Percentiles rank a stretch among this genome's conserved stretches.
Conservation (phyloP, 2,888 invertebrate genomes). For the Epinotia ramella region DNA sequence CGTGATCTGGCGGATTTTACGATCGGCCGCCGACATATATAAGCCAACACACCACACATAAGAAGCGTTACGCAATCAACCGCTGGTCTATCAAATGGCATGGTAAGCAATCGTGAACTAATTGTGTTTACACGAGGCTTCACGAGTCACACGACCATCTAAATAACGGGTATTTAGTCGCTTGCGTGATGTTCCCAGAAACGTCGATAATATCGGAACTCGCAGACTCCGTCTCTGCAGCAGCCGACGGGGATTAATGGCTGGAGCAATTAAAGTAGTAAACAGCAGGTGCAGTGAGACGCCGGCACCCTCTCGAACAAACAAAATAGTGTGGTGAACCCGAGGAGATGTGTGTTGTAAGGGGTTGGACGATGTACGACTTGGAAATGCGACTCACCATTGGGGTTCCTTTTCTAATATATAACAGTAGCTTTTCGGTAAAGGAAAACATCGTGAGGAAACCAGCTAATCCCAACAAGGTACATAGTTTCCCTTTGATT, state of each 20-base stretch:
- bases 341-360: conserved; percentile 47
- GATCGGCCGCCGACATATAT: too few species aligned
- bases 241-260: conserved; percentile 76
- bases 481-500: too few species aligned
- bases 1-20: too few species aligned
- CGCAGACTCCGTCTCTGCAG: conserved; percentile 65
- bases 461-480: too few species aligned
- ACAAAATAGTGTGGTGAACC: conserved; percentile 73
- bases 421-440: too few species aligned
- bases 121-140: neutral
- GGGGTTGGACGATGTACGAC: neutral
- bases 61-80: too few species aligned
- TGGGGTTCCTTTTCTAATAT: too few species aligned
- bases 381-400: neutral
- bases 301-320: conserved; percentile 61
- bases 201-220: conserved; percentile 50
- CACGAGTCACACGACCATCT: neutral
- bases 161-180: neutral
- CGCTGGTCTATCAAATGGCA: neutral
- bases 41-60: too few species aligned
- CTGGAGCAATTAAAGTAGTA: conserved; percentile 80
- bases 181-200: too few species aligned
- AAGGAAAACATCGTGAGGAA: too few species aligned
- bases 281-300: conserved; percentile 78
- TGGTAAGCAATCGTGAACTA: neutral